Evolutionary conservation across 2,113 vertebrate genomes (phyloP), one percentile per base, ranked within the genome.

Genomic region (Colinus virginianus): DNA sequence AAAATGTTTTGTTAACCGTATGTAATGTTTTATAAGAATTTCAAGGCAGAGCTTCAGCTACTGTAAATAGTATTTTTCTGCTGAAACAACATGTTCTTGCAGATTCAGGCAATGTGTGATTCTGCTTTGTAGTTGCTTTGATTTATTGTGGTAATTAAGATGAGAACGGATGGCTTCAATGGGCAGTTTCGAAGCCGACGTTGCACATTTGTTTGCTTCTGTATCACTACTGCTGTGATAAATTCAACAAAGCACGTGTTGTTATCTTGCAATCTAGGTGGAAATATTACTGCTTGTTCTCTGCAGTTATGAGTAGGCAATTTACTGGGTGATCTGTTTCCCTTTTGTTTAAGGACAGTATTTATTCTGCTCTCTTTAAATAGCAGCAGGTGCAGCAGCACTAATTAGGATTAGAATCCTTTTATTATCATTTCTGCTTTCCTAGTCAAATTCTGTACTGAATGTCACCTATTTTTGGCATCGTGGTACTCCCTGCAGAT

Each of bases 121-220:
- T 71, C 61, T 84, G 55, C 69, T 84, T 88, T 86, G n/a, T 91
- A 76, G 70, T 63, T 45, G 13, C 30, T 86, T 88, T 74, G 53
- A 80, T 91, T 88, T 81, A 84, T 78, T 87, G 71, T 58, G 45
- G 53, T 87, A 78, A 63, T 85, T 69, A 75, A 93, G 70, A 84
- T 76, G 70, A 89, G 70, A 82, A 55, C 34, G 55, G 87, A 82
- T 62, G 53, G 34, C 78, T 93, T 69, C 64, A 90, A 49, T 66
- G 32, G n/a, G 40, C 48, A 18, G 13, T 75, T 88, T 81, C 36
- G 68, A 87, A 78, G 30, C 48, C 53, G 62, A 13, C 7, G 11
- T 74, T 74, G 23, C 48, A 40, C 15, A 46, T 64, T 69, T 75
- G 17, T 84, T 71, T 81, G 17, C 21, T 67, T 89, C 48, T 72